Percentiles rank a stretch among this genome's conserved stretches.
phyloP scores from a whole-genome alignment of 2,797 vertebrate genomes.

The Pseudocheirus occidentalis region DNA sequence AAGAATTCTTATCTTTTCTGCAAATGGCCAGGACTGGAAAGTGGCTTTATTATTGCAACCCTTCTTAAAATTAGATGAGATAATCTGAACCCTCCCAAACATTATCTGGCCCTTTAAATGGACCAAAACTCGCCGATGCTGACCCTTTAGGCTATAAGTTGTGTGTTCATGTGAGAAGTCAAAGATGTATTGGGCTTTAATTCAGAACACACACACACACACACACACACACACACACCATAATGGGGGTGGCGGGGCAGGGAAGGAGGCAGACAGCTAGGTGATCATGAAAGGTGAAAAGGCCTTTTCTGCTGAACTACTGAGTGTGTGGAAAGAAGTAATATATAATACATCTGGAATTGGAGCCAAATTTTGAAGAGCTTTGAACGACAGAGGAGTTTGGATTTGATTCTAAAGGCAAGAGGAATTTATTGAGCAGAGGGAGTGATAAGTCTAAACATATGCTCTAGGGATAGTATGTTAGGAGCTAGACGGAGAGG shows the following conservation, averaged over 20 bases:
- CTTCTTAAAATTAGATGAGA: background rate
- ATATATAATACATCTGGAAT: background rate
- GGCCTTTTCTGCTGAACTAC: background rate
- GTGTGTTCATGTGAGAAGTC: background rate
- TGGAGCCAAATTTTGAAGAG: background rate
- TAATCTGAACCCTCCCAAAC: conserved; percentile 1
- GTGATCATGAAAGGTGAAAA: background rate
- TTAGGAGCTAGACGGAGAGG: background rate
- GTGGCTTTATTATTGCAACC: background rate
- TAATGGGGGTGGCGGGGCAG: background rate
- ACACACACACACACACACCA: background rate
- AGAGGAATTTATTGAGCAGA: background rate
- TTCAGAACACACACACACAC: background rate
- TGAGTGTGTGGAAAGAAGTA: background rate
- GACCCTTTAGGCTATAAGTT: background rate
- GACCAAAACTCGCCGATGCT: background rate
- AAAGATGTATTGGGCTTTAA: conserved; percentile 8
- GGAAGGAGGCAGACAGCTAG: background rate
- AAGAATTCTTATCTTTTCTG: background rate
- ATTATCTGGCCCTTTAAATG: conserved; percentile 19
- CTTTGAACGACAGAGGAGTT: background rate
- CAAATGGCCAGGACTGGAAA: background rate
- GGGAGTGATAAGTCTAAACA: background rate
- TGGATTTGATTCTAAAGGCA: background rate
- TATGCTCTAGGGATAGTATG: background rate